Base-by-base conservation (phyloP, 1,140 invertebrate genomes). In the Caenorhabditis inopinata region DNA sequence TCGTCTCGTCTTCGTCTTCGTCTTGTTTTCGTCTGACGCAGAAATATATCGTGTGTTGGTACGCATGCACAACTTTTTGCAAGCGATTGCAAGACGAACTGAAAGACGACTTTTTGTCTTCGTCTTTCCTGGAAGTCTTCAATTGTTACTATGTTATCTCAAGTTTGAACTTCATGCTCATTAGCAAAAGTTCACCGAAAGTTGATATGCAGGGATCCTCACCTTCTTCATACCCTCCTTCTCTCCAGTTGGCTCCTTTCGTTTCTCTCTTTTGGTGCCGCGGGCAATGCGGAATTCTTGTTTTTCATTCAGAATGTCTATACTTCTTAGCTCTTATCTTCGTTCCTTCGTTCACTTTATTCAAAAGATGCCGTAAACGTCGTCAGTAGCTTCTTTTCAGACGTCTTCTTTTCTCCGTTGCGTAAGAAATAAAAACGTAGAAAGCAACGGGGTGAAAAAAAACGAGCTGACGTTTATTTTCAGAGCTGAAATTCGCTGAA, bases 261-360 rank as follows among this genome's bases (percentile, higher is more conserved):
- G 32, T 68, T 68, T 32, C 21, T 29, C 58, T 38, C 38, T 68
- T 68, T 68, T 42, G 58, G 58, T 32, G 58, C 58, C 58, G 32
- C 58, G 58, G 58, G 58, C 58, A 38, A 68, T 68, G 58, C 58
- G 35, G 58, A 68, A 68, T 38, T 68, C 58, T 68, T 68, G 58
- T 68, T 68, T 68, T 68, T 68, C 32, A 68, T 68, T 68, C 35
- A 68, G 38, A 68, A 68, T 38, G 58, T 68, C 58, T 68, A 68
- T 68, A 68, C 58, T 68, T 68, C 58, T 68, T 58, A 25, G 25
- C 51, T 29, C 27, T 21, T 58, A 11, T 68, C 32, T 68, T 21
- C 58, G 6, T 32, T 21, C 9, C 23, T 32, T 58, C 27, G 48
- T 51, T 68, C 58, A 32, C 21, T 42, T 9, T 25, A 7, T 68